phyloP scores from a whole-genome alignment of 2,113 vertebrate genomes.

The Gambusia affinis region DNA sequence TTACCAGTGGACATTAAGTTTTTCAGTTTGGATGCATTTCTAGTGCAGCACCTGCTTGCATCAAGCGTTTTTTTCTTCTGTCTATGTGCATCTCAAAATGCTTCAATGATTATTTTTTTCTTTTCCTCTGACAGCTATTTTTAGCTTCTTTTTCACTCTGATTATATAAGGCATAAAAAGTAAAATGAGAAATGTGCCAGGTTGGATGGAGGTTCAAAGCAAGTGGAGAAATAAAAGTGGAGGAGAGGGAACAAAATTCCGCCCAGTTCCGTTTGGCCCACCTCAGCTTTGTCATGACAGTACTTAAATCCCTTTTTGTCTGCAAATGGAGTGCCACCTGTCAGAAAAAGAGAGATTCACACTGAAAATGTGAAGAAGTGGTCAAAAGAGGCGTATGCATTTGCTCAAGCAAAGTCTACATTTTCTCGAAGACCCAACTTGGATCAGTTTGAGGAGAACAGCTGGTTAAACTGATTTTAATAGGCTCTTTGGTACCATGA shows the following conservation, averaged over 20 bases:
- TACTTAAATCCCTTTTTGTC: conserved; percentile 3
- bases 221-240: conserved; percentile 18
- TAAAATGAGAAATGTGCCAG: conserved; percentile 63
- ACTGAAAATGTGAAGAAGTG: conserved; percentile 17
- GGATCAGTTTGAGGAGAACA: conserved; percentile 59
- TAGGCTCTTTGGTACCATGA: conserved; percentile 33
- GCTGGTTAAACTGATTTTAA: conserved; percentile 63
- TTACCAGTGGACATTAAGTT: conserved; percentile 1
- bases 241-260: conserved; percentile 15
- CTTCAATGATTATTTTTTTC: conserved; percentile 51
- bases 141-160: conserved; percentile 59
- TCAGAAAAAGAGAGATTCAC: conserved; percentile 18
- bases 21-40: conserved; percentile 17
- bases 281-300: conserved; percentile 22
- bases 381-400: not conserved
- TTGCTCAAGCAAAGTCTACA: conserved; percentile 18
- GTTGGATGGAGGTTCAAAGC: conserved; percentile 42
- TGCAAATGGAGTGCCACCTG: conserved; percentile 31
- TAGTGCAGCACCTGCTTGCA: conserved; percentile 31
- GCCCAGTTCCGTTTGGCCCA: conserved; percentile 30
- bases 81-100: conserved; percentile 61
- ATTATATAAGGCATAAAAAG: conserved; percentile 76
- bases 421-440: conserved; percentile 28
- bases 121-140: conserved; percentile 66
- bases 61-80: conserved; percentile 39